Conservation (phyloP, 1,140 invertebrate species). For the Pygmarrhopalites habei region DNA sequence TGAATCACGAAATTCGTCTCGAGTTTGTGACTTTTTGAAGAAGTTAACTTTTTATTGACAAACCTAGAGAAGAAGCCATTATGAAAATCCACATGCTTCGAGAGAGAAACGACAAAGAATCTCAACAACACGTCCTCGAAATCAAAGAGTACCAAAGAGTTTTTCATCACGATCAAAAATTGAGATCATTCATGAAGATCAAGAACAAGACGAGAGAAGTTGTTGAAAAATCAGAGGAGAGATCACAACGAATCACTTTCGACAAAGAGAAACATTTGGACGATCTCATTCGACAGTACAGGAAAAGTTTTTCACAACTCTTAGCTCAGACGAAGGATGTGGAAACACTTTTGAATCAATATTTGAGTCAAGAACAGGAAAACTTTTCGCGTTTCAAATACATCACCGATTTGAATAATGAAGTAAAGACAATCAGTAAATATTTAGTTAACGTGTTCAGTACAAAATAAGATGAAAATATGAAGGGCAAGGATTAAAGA, state of each 20-base stretch:
- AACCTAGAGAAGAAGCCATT: slow-evolving; percentile 25
- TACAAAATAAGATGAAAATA: too few relatives aligned
- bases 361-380: slow-evolving; percentile 21
- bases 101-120: slow-evolving; percentile 37
- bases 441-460: too few relatives aligned
- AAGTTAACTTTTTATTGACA: not conserved
- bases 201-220: slow-evolving; percentile 21
- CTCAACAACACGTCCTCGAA: slow-evolving; percentile 31
- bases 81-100: slow-evolving; percentile 28
- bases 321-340: slow-evolving; percentile 22
- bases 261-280: slow-evolving; percentile 29
- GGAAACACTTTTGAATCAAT: slow-evolving; percentile 18
- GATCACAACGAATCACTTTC: slow-evolving; percentile 3
- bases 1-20: not conserved
- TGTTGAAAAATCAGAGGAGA: slow-evolving; percentile 12
- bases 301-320: slow-evolving; percentile 29
- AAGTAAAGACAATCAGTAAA: slow-evolving; percentile 2
- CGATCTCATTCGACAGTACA: slow-evolving; percentile 21
- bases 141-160: slow-evolving; percentile 33
- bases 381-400: slow-evolving; percentile 33
- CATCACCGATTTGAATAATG: slow-evolving; percentile 31
- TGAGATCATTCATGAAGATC: slow-evolving; percentile 22
- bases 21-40: not conserved
- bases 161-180: slow-evolving; percentile 34
- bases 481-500: not conserved